Evolutionary conservation across 2,888 invertebrate species (phyloP).

Genomic region (Pseudolycoriella hygida): DNA sequence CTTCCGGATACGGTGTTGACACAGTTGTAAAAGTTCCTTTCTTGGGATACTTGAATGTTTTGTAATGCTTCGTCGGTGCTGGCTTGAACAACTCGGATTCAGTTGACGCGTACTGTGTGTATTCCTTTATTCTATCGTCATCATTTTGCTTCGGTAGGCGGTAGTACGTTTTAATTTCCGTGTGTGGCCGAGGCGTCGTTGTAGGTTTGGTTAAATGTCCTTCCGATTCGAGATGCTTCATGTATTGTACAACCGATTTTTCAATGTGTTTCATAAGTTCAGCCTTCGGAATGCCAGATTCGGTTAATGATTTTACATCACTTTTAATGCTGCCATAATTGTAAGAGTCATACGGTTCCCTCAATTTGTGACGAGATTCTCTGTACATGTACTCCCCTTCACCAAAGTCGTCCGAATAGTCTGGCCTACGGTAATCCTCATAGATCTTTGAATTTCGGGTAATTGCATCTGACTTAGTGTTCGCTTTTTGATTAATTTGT

Average conservation of each 20-base stretch:
- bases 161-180: slow-evolving; percentile 19
- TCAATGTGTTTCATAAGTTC: slow-evolving; percentile 28
- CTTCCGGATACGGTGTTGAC: not conserved
- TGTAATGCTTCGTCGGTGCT: not conserved
- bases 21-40: not conserved
- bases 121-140: not conserved
- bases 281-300: slow-evolving; percentile 14
- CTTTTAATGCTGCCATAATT: not conserved
- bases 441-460: not conserved
- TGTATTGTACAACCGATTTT: slow-evolving; percentile 27
- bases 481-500: not conserved
- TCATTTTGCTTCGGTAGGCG: slow-evolving; percentile 19
- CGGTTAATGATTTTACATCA: not conserved
- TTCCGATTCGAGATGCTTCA: slow-evolving; percentile 26
- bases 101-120: not conserved
- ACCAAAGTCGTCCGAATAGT: not conserved
- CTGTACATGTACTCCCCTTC: not conserved
- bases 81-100: slow-evolving; percentile 4
- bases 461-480: not conserved
- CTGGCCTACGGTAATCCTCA: not conserved
- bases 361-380: not conserved
- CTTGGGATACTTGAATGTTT: not conserved
- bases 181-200: slow-evolving; percentile 5
- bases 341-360: not conserved
- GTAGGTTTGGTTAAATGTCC: slow-evolving; percentile 18